Percentiles rank a stretch among this genome's conserved stretches.
phyloP scores from a whole-genome alignment of 2,113 vertebrate genomes.

The Rhinichthys klamathensis region DNA sequence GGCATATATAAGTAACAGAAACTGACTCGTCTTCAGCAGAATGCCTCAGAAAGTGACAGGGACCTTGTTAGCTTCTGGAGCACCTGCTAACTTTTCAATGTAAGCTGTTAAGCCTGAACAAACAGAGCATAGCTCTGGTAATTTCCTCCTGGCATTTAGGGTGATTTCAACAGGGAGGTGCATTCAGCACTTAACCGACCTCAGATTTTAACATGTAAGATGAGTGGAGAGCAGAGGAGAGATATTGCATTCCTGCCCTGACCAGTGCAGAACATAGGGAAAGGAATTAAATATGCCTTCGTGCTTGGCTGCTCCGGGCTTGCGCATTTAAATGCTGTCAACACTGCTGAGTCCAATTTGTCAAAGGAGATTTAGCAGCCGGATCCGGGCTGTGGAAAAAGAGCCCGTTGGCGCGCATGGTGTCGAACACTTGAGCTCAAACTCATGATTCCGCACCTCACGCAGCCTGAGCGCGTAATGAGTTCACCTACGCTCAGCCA shows the following conservation, averaged over 20 bases:
- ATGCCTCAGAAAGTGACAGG: constrained; percentile 24
- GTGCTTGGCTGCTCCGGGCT: constrained; percentile 52
- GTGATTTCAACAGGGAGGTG: constrained; percentile 1
- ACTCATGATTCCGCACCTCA: constrained; percentile 41
- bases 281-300: constrained; percentile 52
- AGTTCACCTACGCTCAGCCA: constrained; percentile 46
- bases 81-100: constrained; percentile 43
- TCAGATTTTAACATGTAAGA: constrained; percentile 32
- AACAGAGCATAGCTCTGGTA: constrained; percentile 39
- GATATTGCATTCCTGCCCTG: constrained; percentile 18
- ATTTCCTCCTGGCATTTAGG: constrained; percentile 42
- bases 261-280: constrained; percentile 29
- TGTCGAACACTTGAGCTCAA: constrained; percentile 40
- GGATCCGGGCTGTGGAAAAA: constrained; percentile 38
- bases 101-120: constrained; percentile 46
- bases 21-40: not conserved
- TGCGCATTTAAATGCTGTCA: constrained; percentile 57
- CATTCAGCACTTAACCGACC: constrained; percentile 26
- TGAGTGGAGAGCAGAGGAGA: not conserved
- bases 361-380: constrained; percentile 52
- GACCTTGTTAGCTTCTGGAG: constrained; percentile 31
- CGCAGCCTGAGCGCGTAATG: constrained; percentile 38
- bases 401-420: constrained; percentile 38
- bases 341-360: constrained; percentile 59
- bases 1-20: not conserved